These are phyloP conservation scores for Mobula hypostoma DNA, from an alignment of 2,113 vertebrate genomes.

Conservation along the genomic window DNA sequence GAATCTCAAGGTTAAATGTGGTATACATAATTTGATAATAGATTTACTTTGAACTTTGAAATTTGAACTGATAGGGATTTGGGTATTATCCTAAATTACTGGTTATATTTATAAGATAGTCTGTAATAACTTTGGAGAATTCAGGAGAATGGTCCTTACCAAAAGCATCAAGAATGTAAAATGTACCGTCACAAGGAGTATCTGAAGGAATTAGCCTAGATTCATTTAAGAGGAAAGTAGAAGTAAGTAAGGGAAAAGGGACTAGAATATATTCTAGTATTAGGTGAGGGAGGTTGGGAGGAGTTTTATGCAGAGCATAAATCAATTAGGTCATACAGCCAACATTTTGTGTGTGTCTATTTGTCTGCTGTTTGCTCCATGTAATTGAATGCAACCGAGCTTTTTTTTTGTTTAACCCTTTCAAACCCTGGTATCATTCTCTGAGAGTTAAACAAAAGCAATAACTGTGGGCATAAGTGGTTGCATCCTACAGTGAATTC, in stretches of 20 bases:
- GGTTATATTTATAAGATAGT: background rate
- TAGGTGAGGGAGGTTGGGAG: background rate
- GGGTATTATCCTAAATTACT: background rate
- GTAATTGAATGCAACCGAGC: background rate
- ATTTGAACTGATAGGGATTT: background rate
- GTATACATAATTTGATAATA: too few relatives aligned
- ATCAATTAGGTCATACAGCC: background rate
- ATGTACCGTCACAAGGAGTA: background rate
- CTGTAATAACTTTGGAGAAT: background rate
- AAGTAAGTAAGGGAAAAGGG: background rate
- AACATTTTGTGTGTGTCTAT: background rate
- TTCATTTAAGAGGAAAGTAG: background rate
- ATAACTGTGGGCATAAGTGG: background rate
- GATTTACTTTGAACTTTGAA: too few relatives aligned
- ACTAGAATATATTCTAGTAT: background rate
- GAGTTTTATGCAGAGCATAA: background rate
- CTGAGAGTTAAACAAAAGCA: background rate
- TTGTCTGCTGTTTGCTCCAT: background rate
- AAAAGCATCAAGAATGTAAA: background rate
- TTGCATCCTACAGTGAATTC: background rate
- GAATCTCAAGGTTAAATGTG: too few relatives aligned
- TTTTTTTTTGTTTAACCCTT: background rate
- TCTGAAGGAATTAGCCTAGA: background rate
- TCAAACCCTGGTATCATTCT: background rate
- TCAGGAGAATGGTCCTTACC: background rate